Base-by-base conservation (phyloP, 1,140 invertebrate species). In the Aphaenogaster ashmeadi region DNA sequence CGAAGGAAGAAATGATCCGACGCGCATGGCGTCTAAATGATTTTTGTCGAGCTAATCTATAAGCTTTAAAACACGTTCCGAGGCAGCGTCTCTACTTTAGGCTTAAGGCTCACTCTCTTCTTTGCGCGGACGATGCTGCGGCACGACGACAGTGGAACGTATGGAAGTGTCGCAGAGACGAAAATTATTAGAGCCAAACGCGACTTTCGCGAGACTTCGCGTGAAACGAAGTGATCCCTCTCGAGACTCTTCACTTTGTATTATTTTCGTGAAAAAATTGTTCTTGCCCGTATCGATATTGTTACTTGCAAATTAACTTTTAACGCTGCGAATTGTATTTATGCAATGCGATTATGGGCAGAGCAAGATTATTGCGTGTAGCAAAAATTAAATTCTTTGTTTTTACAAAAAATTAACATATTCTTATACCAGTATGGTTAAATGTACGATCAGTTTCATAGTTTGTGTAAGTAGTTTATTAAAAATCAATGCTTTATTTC, bases 11-110 rank as follows among this genome's bases (percentile, higher is more conserved):
- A 54, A 11, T 56, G 38, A 62, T 78, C 4, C 11, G 4, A 8
- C n/a, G 38, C 21, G 69, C 33, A 66, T 74, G 21, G 44, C 5
- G 33, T 79, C 56, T 50, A 64, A 79, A 69, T 56, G 36, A 75
- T 87, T 83, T 58, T 58, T 21, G 67, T 83, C 79, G n/a, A 77
- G 71, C 62, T 54, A 83, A 89, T 74, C 52, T 64, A 60, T 74
- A 83, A 67, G 84, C 87, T 79, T 56, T 69, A 58, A 78, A 62
- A 72, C 36, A 66, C 50, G 83, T 54, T 52, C 36, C 21, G n/a
- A 64, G 62, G 21, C 74, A 67, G 72, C 71, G 62, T 78, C 64
- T 66, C 33, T 18, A 44, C 21, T 80, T 74, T 66, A 84, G 50
- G 8, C 21, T 81, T 56, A 41, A 74, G 52, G 6, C 21, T 83